Evolutionary conservation across 2,797 vertebrate genomes (phyloP).

Genomic region (Poeciliopsis turneri): DNA sequence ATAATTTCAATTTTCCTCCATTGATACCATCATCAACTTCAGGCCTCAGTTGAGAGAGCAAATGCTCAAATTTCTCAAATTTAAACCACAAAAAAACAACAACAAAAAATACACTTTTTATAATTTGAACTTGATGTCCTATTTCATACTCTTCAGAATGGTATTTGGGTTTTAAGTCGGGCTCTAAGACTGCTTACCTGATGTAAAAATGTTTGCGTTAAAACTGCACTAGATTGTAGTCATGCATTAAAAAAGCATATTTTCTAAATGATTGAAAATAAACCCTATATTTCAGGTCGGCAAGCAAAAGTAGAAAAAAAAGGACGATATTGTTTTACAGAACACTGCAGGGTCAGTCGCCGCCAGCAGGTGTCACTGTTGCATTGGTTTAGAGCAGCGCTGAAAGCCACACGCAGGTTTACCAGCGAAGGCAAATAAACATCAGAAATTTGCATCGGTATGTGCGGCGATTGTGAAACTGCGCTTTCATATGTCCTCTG

Average conservation of each 20-base stretch:
- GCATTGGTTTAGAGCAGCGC: not conserved
- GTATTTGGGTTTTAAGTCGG: not conserved
- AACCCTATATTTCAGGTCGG: not conserved
- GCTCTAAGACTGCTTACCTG: not conserved
- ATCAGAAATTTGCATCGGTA: not conserved
- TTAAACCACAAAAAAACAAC: not conserved
- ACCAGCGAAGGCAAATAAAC: slow-evolving; percentile 6
- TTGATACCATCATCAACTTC: not conserved
- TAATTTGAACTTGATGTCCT: not conserved
- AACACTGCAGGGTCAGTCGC: not conserved
- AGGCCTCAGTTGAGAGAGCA: not conserved
- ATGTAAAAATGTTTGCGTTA: not conserved
- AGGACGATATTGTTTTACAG: too few species aligned
- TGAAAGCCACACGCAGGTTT: not conserved
- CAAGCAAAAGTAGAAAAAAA: not conserved
- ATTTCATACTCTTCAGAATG: not conserved
- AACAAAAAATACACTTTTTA: not conserved
- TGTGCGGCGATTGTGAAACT: slow-evolving; percentile 13
- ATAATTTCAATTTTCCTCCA: not conserved
- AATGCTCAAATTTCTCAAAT: not conserved
- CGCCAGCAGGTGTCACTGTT: slow-evolving; percentile 55
- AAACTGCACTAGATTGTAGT: not conserved
- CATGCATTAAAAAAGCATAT: not conserved
- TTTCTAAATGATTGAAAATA: not conserved
- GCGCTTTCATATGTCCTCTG: slow-evolving; percentile 11